Evolutionary conservation across 2,888 invertebrate genomes (phyloP), one percentile per base, ranked within the genome.

Genomic region (Athalia cordata): DNA sequence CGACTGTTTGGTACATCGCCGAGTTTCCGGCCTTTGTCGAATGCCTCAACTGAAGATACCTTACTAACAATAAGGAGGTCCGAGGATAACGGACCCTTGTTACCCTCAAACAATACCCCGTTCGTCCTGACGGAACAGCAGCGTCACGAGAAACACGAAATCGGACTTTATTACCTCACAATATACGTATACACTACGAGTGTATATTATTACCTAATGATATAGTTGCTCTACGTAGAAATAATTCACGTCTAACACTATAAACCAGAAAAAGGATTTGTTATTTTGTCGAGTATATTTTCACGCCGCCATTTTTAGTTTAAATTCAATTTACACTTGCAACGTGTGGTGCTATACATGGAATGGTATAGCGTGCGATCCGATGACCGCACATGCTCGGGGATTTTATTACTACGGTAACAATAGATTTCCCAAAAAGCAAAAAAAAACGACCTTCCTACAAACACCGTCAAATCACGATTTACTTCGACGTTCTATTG

Each of bases 71-170:
- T n/a, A 55, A 72, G 8, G 43, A 7, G 47, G 47, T 72, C 43
- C 45, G 13, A 72, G 72, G 72, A 72, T 72, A 72, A 72, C 72
- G 57, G 72, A 72, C 72, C 72, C 72, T 72, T 57, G 72, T 72
- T 72, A 59, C 43, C 45, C 13, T n/a, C 11, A 59, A 15, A 72
- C 72, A 72, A 72, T 72, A 11, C n/a, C n/a, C 59, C 52, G 29
- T 29, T 29, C 29, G 29, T 15, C 59, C 8, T 13, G 59, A 59
- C 47, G 72, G 9, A 66, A 6, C 43, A 70, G 43, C 59, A n/a
- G 7, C 13, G 50, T 9, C 7, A n/a, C 11, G 15, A 68, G 11
- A n/a, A 52, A 52, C 43, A 45, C 29, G 9, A 52, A 68, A 68
- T 55, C 43, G 43, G 6, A 43, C 68, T 55, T 43, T 7, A 52